Evolutionary conservation across 1,140 invertebrate species (phyloP), one percentile per base, ranked within the genome.

Genomic region (Meteorus sp.): DNA sequence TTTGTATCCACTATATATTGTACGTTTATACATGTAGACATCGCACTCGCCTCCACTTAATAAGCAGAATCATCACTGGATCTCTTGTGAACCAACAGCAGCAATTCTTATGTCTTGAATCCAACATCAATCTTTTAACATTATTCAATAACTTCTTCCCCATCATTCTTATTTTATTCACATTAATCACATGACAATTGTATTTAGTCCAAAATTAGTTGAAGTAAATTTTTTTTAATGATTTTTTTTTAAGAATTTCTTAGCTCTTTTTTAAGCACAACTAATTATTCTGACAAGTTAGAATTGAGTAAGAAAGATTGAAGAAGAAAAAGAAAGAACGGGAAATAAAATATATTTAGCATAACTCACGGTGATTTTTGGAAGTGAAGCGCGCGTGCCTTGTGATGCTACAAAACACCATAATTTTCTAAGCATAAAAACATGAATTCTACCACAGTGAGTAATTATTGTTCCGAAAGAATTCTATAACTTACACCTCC

Each of bases 41-140:
- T n/a, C n/a, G 67, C 59, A 69, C 74, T 78, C 74, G 72, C 72
- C 77, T 78, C 78, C 76, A 77, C 77, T 79, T 80, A 80, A 79
- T 80, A 79, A 80, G 75, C 73, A 67, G 71, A 71, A 77, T 79
- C 75, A 74, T 74, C 72, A 56, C 41, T 45, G 62, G 57, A 69
- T 67, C 65, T 67, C 73, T 75, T 74, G 74, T 71, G 71, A 75
- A 43, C 65, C 74, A 62, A 73, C 74, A 76, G 73, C 68, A 67
- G 56, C 58, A 56, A n/a, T n/a, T n/a, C n/a, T n/a, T n/a, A n/a
- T n/a, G n/a, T n/a, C n/a, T n/a, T n/a, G n/a, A n/a, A n/a, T n/a
- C 8, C 8, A 39, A 13, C 35, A 39, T 7, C 35, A 39, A 13
- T 13, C 35, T 39, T 29, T 29, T 9, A 9, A 29, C 27, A 4